Percentiles rank a stretch among this genome's conserved stretches.
Conservation (phyloP, 92 coral and sea anemone species). For the Isaurus tuberculatus region DNA sequence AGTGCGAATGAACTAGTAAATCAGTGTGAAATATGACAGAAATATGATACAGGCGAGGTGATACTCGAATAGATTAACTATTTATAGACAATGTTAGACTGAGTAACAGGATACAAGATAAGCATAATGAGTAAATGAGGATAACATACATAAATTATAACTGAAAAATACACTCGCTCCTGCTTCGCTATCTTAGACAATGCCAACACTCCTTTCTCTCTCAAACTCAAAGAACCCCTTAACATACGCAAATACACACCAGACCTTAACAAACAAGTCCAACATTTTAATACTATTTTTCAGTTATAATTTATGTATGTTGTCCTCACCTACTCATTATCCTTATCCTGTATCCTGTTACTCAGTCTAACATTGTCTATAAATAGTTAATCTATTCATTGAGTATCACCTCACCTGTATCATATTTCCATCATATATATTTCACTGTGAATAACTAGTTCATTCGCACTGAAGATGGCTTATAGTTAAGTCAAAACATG, state of each 20-base stretch:
- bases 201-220: conserved; percentile 8
- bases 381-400: conserved; percentile 25
- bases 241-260: conserved; percentile 11
- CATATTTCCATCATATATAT: background rate
- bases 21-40: background rate
- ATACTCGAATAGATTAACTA: conserved; percentile 29
- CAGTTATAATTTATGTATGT: conserved; percentile 18
- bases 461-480: conserved; percentile 21
- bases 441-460: too few relatives aligned
- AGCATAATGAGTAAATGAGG: background rate
- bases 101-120: conserved; percentile 26
- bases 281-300: conserved; percentile 7
- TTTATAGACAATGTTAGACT: conserved; percentile 17
- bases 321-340: conserved; percentile 20
- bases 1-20: background rate
- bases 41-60: conserved; percentile 27
- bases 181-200: conserved; percentile 13
- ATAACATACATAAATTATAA: conserved; percentile 26
- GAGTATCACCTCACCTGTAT: conserved; percentile 27
- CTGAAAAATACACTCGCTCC: conserved; percentile 13
- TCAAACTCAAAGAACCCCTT: conserved; percentile 19
- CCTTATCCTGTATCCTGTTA: conserved; percentile 28
- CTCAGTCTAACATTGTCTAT: conserved; percentile 13
- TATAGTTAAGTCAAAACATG: conserved; percentile 28
- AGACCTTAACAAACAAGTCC: conserved; percentile 21